A percentile compares a stretch with the other conserved stretches of the same genome.
phyloP scores from a whole-genome alignment of 2,797 vertebrate species.

The Melanotaenia boesemani region DNA sequence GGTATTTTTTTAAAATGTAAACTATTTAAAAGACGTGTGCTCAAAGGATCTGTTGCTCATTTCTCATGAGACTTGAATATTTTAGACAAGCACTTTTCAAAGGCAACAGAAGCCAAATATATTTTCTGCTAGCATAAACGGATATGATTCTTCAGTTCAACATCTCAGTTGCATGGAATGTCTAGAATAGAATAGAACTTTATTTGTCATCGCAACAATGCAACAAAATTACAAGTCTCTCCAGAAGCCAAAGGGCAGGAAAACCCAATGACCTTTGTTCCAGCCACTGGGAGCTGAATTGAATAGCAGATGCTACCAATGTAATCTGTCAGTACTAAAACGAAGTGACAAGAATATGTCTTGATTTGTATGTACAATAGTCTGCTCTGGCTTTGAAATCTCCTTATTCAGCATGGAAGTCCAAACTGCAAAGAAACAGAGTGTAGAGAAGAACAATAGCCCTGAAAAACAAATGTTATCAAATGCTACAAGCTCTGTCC shows the following conservation, averaged over 20 bases:
- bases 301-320: not conserved
- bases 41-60: not conserved
- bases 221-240: too few species aligned
- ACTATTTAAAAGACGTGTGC: not conserved
- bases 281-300: conserved; percentile 1
- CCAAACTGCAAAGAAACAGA: not conserved
- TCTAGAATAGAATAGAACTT: too few species aligned
- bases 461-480: conserved; percentile 24
- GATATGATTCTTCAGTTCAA: too few species aligned
- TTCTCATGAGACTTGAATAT: not conserved
- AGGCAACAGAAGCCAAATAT: too few species aligned
- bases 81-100: too few species aligned
- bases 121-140: too few species aligned
- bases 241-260: too few species aligned
- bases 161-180: not conserved
- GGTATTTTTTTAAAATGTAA: not conserved
- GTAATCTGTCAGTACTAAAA: conserved; percentile 7
- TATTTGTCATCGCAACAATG: too few species aligned
- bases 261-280: conserved; percentile 17
- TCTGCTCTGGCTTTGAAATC: not conserved
- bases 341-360: not conserved
- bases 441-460: not conserved
- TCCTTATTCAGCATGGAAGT: conserved; percentile 2
- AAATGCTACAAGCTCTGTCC: not conserved
- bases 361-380: not conserved